These are phyloP conservation scores for Ecliptopera silaceata DNA, from an alignment of 2,888 invertebrate species.

Conservation along the genomic window DNA sequence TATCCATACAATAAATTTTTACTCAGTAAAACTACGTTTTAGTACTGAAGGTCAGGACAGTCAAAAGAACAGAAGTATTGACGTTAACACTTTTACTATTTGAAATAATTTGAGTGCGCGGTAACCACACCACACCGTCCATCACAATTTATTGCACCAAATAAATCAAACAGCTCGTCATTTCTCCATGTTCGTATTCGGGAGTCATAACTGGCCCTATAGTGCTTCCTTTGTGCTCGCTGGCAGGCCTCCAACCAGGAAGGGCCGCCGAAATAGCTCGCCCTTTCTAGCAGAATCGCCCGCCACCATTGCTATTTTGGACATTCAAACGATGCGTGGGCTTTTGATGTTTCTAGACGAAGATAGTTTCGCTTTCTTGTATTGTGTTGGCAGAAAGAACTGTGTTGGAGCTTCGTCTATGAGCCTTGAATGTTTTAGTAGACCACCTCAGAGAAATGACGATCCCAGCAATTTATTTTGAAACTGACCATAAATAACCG, in stretches of 20 bases:
- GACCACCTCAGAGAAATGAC: too few relatives aligned
- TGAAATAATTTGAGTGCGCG: not conserved
- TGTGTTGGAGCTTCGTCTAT: too few relatives aligned
- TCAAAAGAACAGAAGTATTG: too few relatives aligned
- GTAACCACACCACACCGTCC: not conserved
- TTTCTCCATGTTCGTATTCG: conserved; percentile 46
- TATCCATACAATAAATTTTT: too few relatives aligned
- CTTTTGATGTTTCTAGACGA: conserved; percentile 12
- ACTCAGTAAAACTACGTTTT: too few relatives aligned
- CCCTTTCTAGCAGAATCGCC: conserved; percentile 32
- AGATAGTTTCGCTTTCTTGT: not conserved
- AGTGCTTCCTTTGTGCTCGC: conserved; percentile 66
- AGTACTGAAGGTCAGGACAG: too few relatives aligned
- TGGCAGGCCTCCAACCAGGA: conserved; percentile 74
- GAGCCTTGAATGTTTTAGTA: too few relatives aligned
- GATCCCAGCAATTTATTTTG: too few relatives aligned
- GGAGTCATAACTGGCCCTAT: conserved; percentile 59
- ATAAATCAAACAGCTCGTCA: conserved; percentile 18
- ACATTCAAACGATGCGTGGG: conserved; percentile 10
- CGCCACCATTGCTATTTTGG: conserved; percentile 27
- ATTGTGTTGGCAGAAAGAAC: too few relatives aligned
- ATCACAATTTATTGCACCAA: conserved; percentile 2
- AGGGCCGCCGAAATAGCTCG: conserved; percentile 38
- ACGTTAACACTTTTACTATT: not conserved
- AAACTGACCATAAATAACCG: too few relatives aligned